These are phyloP conservation scores for Auanema freiburgensis DNA, from an alignment of 2,888 invertebrate species.

Conservation along the genomic window DNA sequence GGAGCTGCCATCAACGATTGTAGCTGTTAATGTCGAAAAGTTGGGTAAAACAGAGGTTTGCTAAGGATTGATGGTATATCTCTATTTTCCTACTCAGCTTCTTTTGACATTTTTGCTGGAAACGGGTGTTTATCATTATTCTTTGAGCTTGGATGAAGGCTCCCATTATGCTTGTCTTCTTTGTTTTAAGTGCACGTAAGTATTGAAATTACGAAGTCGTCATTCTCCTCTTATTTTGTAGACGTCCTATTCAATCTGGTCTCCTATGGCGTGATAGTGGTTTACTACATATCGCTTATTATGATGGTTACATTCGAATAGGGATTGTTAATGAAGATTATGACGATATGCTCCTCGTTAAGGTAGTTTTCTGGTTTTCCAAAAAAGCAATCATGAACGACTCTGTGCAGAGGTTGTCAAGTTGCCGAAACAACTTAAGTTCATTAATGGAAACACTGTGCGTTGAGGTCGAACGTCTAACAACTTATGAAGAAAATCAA, in stretches of 20 bases:
- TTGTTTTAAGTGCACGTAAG: conserved; percentile 40
- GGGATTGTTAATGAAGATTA: conserved; percentile 44
- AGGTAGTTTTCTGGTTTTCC: conserved; percentile 16
- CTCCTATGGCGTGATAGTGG: conserved; percentile 39
- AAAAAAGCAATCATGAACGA: neutral
- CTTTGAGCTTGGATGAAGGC: conserved; percentile 30
- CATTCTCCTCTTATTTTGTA: conserved; percentile 16
- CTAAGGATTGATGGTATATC: neutral
- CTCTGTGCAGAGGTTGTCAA: conserved; percentile 25
- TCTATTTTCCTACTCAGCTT: conserved; percentile 18
- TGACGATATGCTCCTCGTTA: conserved; percentile 47
- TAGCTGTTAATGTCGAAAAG: conserved; percentile 36
- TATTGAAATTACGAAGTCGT: conserved; percentile 1
- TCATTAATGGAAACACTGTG: conserved; percentile 27
- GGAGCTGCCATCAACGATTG: conserved; percentile 27
- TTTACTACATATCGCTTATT: conserved; percentile 40
- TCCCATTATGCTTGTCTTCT: conserved; percentile 37
- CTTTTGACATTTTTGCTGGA: conserved; percentile 36
- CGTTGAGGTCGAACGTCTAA: conserved; percentile 33
- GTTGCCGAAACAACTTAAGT: conserved; percentile 30
- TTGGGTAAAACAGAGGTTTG: conserved; percentile 34
- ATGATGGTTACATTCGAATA: conserved; percentile 41
- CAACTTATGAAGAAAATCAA: conserved; percentile 35
- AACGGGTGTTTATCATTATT: conserved; percentile 38
- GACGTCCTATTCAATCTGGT: conserved; percentile 34